Conservation (phyloP, 1,140 invertebrate species). For the Oncopodura yosiiana region DNA sequence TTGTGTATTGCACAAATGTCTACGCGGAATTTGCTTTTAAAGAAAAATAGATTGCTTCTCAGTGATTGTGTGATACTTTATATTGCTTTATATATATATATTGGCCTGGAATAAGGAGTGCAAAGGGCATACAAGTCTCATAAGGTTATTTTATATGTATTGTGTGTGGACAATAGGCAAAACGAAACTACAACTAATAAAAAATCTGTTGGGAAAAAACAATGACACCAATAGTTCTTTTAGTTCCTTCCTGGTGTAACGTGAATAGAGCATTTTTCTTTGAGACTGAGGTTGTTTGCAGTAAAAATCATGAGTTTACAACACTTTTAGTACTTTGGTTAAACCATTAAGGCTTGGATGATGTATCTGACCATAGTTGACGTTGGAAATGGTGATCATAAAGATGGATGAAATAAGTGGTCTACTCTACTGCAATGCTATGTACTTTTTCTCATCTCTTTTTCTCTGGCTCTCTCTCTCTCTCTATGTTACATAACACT, state of each 20-base stretch:
- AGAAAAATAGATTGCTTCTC: too few relatives aligned
- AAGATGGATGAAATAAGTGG: conserved; percentile 30
- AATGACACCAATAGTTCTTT: neutral
- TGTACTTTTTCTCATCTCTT: neutral
- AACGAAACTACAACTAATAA: neutral
- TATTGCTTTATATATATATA: too few relatives aligned
- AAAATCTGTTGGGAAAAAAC: neutral
- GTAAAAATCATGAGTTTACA: conserved; percentile 33
- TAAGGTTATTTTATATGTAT: too few relatives aligned
- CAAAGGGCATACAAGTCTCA: too few relatives aligned
- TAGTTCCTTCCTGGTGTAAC: conserved; percentile 1
- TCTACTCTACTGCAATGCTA: conserved; percentile 10
- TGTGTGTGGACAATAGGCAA: neutral
- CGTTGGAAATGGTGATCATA: conserved; percentile 25
- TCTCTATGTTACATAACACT: neutral
- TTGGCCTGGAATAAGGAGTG: too few relatives aligned
- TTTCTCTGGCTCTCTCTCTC: neutral
- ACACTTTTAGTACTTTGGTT: conserved; percentile 25
- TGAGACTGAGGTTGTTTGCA: conserved; percentile 24
- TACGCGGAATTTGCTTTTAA: too few relatives aligned
- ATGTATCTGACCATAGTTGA: conserved; percentile 30
- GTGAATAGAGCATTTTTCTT: too few relatives aligned
- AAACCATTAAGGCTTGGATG: conserved; percentile 30
- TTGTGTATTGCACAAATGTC: too few relatives aligned
- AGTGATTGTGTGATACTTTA: too few relatives aligned